phyloP scores from a whole-genome alignment of 2,888 invertebrate genomes.

The Drosophila tripunctata region DNA sequence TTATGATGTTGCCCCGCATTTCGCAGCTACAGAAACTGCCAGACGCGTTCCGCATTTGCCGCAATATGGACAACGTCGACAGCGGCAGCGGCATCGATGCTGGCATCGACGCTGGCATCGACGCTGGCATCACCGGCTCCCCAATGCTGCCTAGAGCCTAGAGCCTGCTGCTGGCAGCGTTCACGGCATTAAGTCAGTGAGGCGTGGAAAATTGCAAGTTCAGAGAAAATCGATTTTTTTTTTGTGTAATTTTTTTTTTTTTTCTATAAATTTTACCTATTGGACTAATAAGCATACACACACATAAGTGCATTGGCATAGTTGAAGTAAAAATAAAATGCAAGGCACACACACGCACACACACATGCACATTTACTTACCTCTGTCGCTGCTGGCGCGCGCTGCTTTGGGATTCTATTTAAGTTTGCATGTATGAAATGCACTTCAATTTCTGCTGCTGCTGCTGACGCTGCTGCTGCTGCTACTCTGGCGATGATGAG shows the following conservation, averaged over 20 bases:
- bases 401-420: constrained; percentile 43
- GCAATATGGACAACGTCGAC: constrained; percentile 32
- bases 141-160: constrained; percentile 25
- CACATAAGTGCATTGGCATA: constrained; percentile 4
- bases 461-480: constrained; percentile 39
- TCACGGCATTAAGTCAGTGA: constrained; percentile 59
- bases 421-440: constrained; percentile 44
- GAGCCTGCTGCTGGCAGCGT: constrained; percentile 32
- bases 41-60: constrained; percentile 42
- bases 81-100: constrained; percentile 21
- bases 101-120: constrained; percentile 42
- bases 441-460: constrained; percentile 41
- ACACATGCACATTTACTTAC: constrained; percentile 32
- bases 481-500: constrained; percentile 30
- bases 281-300: constrained; percentile 39
- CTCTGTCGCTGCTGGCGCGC: constrained; percentile 36
- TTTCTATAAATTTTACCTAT: constrained; percentile 34
- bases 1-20: constrained; percentile 59
- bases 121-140: constrained; percentile 53
- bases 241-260: constrained; percentile 55
- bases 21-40: constrained; percentile 41
- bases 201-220: constrained; percentile 71
- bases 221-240: constrained; percentile 76
- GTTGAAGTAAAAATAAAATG: constrained; percentile 47
- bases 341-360: constrained; percentile 22